phyloP scores from a whole-genome alignment of 2,888 invertebrate species.

The Amblyjoppa fuscipennis region DNA sequence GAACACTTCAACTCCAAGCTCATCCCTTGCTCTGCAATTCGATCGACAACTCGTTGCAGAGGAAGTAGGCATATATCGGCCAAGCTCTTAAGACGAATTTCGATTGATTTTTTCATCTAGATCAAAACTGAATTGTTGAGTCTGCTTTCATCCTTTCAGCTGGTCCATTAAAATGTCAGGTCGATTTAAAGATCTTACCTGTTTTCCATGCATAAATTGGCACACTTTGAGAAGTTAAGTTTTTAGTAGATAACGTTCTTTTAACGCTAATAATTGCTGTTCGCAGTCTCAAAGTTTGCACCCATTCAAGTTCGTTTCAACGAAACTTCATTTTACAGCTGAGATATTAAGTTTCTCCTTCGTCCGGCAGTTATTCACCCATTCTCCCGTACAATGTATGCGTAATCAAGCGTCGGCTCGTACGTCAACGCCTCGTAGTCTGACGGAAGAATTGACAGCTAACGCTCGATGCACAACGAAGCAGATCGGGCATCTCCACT shows the following conservation, averaged over 20 bases:
- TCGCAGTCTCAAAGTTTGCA: neutral
- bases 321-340: neutral
- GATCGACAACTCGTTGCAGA: neutral
- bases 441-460: conserved; percentile 8
- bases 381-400: conserved; percentile 1
- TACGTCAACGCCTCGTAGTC: neutral
- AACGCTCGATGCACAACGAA: neutral
- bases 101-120: too few species aligned
- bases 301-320: neutral
- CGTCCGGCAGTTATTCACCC: neutral
- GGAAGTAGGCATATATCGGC: too few species aligned
- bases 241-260: too few species aligned
- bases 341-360: too few species aligned
- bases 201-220: too few species aligned
- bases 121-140: too few species aligned
- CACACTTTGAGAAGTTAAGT: too few species aligned
- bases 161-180: too few species aligned
- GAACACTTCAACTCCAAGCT: neutral
- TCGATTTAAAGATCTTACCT: too few species aligned
- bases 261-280: neutral
- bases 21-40: neutral
- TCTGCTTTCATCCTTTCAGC: too few species aligned
- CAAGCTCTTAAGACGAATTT: too few species aligned
- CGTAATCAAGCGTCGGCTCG: neutral
- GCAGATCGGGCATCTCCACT: conserved; percentile 2